Conservation (phyloP, 2,888 invertebrate genomes). For the Odontocerum albicorne region DNA sequence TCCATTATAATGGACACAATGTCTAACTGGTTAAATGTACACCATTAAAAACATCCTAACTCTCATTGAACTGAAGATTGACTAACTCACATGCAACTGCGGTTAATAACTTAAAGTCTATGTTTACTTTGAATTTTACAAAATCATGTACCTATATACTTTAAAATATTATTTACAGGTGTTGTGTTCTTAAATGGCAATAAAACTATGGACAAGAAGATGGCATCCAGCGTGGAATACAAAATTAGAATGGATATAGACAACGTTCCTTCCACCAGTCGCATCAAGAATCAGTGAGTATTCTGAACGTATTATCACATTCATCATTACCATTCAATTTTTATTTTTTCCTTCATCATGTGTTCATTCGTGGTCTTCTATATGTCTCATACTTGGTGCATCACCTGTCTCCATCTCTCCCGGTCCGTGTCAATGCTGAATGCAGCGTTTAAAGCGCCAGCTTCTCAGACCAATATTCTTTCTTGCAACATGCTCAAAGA, state of each 20-base stretch:
- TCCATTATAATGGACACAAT: too few species aligned
- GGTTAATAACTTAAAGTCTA: too few species aligned
- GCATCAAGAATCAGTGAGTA: conserved; percentile 58
- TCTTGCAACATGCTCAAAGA: too few species aligned
- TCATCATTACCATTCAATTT: neutral
- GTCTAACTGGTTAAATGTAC: too few species aligned
- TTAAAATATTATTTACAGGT: conserved; percentile 42
- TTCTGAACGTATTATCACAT: neutral
- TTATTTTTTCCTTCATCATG: neutral
- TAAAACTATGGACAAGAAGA: conserved; percentile 36
- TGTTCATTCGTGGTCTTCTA: neutral
- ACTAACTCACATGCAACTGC: too few species aligned
- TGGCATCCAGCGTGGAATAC: conserved; percentile 56
- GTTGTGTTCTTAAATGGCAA: conserved; percentile 48
- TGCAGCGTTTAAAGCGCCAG: too few species aligned
- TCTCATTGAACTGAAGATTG: too few species aligned
- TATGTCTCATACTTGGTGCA: neutral
- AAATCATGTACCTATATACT: too few species aligned
- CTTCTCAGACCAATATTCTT: neutral
- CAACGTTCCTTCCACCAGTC: conserved; percentile 64
- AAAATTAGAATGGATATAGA: conserved; percentile 74
- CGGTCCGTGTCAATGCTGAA: too few species aligned
- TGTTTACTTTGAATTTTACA: too few species aligned
- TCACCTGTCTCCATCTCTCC: too few species aligned
- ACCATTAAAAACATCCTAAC: too few species aligned